Evolutionary conservation across 2,797 vertebrate species (phyloP).

Genomic region (Loriculus beryllinus): DNA sequence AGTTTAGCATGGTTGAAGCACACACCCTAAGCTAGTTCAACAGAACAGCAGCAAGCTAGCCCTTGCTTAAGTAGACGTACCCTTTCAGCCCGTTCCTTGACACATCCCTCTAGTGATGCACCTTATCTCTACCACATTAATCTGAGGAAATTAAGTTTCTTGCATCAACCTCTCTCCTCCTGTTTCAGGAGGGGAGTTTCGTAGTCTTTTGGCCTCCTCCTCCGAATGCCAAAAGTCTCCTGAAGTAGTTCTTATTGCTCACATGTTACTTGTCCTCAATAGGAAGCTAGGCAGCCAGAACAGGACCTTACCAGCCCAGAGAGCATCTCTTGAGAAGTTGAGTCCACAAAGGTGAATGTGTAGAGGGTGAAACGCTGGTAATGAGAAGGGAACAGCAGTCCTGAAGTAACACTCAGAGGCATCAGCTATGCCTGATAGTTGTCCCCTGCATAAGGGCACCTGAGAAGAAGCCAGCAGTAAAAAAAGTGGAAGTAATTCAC

Average conservation of each 20-base stretch:
- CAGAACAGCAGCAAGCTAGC: neutral
- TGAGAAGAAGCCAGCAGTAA: neutral
- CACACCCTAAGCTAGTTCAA: neutral
- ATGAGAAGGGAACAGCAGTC: conserved; percentile 39
- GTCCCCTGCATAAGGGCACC: conserved; percentile 67
- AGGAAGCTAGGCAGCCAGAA: neutral
- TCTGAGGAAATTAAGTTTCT: neutral
- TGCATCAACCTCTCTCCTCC: neutral
- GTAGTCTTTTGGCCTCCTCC: rapidly evolving
- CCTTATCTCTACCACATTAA: neutral
- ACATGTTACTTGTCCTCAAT: neutral
- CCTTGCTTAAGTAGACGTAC: neutral
- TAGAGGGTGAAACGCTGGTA: conserved; percentile 60
- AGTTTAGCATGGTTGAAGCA: neutral
- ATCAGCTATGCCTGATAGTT: conserved; percentile 61
- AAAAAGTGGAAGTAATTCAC: neutral
- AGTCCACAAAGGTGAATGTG: conserved; percentile 63
- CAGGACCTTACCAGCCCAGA: conserved; percentile 57
- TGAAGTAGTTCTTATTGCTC: neutral
- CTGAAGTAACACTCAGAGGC: neutral
- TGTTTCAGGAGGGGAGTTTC: neutral
- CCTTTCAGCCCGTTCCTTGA: neutral
- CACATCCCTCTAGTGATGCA: neutral
- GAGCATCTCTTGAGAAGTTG: neutral
- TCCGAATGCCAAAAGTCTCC: neutral